These are phyloP conservation scores for Brenthis ino DNA, from an alignment of 2,888 invertebrate genomes.

Conservation along the genomic window DNA sequence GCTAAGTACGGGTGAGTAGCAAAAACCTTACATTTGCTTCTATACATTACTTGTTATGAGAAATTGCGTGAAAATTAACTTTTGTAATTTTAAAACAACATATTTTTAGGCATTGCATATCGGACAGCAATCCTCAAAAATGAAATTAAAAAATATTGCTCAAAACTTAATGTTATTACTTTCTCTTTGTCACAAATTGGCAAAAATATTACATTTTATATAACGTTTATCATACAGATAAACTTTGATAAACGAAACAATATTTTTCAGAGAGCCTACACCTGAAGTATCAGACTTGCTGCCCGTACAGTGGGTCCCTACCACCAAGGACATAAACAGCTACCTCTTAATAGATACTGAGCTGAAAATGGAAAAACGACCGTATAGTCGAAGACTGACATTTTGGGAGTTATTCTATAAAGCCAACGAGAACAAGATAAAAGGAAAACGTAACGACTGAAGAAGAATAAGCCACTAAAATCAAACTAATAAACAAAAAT, in stretches of 20 bases:
- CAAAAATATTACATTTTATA: too few species aligned
- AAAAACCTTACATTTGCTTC: neutral
- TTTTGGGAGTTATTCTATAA: conserved; percentile 57
- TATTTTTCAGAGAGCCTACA: conserved; percentile 49
- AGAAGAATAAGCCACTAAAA: too few species aligned
- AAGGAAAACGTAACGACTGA: neutral
- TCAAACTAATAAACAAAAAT: too few species aligned
- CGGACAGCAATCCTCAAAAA: too few species aligned
- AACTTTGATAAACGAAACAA: too few species aligned
- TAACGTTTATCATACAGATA: too few species aligned
- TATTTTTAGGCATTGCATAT: too few species aligned
- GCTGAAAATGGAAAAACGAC: conserved; percentile 43
- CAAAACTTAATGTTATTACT: too few species aligned
- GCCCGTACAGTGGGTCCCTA: conserved; percentile 54
- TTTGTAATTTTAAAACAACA: neutral
- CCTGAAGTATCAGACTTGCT: conserved; percentile 50
- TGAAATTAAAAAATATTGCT: too few species aligned
- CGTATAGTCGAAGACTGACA: conserved; percentile 47
- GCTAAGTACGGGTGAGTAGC: conserved; percentile 44
- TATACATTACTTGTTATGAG: neutral
- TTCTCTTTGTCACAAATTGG: too few species aligned
- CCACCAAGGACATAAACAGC: conserved; percentile 43
- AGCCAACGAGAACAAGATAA: conserved; percentile 38
- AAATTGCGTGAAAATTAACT: neutral
- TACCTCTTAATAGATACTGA: conserved; percentile 49